A percentile compares a stretch with the other conserved stretches of the same genome.
These are phyloP conservation scores for Lophotis ruficrista DNA, from an alignment of 2,113 vertebrate species.

Conservation along the genomic window DNA sequence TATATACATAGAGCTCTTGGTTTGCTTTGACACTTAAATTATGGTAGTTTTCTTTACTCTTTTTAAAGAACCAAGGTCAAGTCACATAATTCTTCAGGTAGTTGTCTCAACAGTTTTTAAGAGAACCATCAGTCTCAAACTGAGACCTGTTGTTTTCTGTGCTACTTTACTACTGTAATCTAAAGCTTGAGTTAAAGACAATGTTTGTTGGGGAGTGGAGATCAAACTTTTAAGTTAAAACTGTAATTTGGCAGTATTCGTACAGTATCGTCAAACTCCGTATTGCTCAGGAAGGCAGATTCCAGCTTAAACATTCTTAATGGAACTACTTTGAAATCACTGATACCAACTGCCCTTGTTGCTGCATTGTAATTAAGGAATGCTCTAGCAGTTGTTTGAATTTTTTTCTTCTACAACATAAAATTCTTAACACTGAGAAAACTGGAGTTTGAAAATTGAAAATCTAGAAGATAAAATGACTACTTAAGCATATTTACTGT, in stretches of 20 bases:
- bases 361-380: background rate
- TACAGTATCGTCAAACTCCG: background rate
- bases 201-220: background rate
- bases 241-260: background rate
- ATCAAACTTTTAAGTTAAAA: background rate
- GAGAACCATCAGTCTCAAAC: background rate
- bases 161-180: too few species aligned
- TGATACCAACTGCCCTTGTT: background rate
- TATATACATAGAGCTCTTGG: background rate
- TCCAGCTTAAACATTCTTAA: background rate
- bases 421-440: too few species aligned
- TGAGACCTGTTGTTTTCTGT: background rate
- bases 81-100: background rate
- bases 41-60: background rate
- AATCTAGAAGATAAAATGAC: too few species aligned
- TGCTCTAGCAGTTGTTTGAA: background rate
- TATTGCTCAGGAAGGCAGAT: background rate
- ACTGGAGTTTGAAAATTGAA: too few species aligned
- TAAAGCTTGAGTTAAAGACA: background rate
- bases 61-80: background rate
- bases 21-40: background rate
- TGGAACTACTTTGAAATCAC: background rate
- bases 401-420: too few species aligned
- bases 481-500: too few species aligned
- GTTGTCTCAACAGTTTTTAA: background rate